phyloP scores from a whole-genome alignment of 2,113 vertebrate genomes.

The Megaleporinus macrocephalus region DNA sequence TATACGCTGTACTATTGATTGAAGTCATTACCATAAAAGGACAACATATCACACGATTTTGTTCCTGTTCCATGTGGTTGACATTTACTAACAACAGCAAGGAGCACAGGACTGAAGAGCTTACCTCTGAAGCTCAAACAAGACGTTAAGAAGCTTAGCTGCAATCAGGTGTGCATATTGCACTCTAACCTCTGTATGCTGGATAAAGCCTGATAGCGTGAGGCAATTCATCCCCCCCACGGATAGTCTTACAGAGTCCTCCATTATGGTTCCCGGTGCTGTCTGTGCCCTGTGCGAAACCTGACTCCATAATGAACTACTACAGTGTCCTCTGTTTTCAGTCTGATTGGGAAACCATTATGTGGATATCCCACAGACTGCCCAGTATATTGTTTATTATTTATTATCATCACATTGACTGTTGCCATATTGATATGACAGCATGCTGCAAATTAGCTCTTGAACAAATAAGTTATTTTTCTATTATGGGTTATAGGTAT shows the following conservation, averaged over 20 bases:
- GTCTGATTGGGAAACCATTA: neutral
- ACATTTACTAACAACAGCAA: neutral
- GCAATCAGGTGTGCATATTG: slow-evolving; percentile 33
- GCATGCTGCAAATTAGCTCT: neutral
- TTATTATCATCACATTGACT: neutral
- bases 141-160: slow-evolving; percentile 18
- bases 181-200: slow-evolving; percentile 10
- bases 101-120: slow-evolving; percentile 16
- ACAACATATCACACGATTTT: too few species aligned
- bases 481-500: too few species aligned
- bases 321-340: slow-evolving; percentile 15
- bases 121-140: slow-evolving; percentile 30
- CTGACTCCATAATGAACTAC: slow-evolving; percentile 39
- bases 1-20: too few species aligned
- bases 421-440: neutral
- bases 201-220: slow-evolving; percentile 22
- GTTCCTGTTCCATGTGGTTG: neutral
- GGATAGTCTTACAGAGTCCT: slow-evolving; percentile 34
- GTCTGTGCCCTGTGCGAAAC: slow-evolving; percentile 33
- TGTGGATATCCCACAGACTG: neutral
- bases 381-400: neutral
- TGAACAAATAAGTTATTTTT: neutral
- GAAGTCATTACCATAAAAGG: too few species aligned
- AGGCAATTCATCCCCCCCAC: slow-evolving; percentile 5
- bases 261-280: slow-evolving; percentile 4